A percentile compares a stretch with the other conserved stretches of the same genome.
Evolutionary conservation across 2,888 invertebrate genomes (phyloP).

Genomic region (Endotricha flammealis): DNA sequence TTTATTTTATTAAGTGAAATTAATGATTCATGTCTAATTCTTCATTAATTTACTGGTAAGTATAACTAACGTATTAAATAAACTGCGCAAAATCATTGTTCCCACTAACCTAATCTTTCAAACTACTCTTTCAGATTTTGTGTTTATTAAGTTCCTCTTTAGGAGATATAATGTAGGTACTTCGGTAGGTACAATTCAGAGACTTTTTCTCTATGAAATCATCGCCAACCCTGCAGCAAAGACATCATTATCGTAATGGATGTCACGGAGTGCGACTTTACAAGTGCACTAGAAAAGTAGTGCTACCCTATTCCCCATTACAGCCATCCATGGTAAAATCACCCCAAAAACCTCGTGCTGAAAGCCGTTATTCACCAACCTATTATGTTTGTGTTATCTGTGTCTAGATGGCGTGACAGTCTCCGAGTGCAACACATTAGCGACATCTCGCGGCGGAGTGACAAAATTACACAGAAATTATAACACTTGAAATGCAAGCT

Average conservation of each 20-base stretch:
- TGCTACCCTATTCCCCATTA: conserved; percentile 31
- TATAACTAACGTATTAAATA: too few relatives aligned
- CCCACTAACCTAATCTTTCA: too few relatives aligned
- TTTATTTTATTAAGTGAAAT: background rate
- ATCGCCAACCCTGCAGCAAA: conserved; percentile 55
- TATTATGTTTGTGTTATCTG: conserved; percentile 34
- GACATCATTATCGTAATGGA: conserved; percentile 74
- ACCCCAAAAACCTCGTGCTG: conserved; percentile 14
- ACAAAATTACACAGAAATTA: conserved; percentile 69
- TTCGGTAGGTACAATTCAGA: too few relatives aligned
- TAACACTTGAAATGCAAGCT: conserved; percentile 43
- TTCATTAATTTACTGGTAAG: too few relatives aligned
- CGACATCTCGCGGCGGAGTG: conserved; percentile 68
- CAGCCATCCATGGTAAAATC: conserved; percentile 19
- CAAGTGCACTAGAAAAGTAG: conserved; percentile 64
- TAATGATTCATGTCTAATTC: too few relatives aligned
- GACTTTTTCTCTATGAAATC: too few relatives aligned
- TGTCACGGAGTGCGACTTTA: conserved; percentile 71
- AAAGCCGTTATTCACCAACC: conserved; percentile 11
- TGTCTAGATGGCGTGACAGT: conserved; percentile 62
- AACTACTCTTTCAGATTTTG: too few relatives aligned
- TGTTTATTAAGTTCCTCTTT: too few relatives aligned
- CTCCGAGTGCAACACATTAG: conserved; percentile 69
- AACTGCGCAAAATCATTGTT: too few relatives aligned
- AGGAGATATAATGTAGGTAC: too few relatives aligned